Conservation (phyloP, 1,140 invertebrate genomes). For the Leptinotarsa defecta region DNA sequence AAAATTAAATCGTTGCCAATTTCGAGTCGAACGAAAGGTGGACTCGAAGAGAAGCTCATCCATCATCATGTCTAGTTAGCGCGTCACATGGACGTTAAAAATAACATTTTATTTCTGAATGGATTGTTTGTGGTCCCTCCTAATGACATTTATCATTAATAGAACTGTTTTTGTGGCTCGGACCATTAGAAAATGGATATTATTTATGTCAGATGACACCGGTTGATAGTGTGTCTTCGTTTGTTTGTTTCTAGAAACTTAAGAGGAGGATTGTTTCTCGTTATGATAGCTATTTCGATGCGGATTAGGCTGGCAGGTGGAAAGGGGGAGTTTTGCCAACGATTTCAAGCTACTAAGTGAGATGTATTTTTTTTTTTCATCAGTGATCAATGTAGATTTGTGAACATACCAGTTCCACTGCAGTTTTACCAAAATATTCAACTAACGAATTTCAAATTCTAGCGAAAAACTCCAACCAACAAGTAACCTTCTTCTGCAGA, state of each 20-base stretch:
- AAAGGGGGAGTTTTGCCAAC: too few relatives aligned
- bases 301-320: not conserved
- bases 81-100: constrained; percentile 34
- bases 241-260: constrained; percentile 14
- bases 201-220: constrained; percentile 20
- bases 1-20: constrained; percentile 16
- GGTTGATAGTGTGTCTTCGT: constrained; percentile 13
- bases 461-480: too few relatives aligned
- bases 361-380: too few relatives aligned
- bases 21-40: constrained; percentile 4
- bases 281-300: constrained; percentile 1
- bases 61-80: constrained; percentile 38
- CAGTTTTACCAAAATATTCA: too few relatives aligned
- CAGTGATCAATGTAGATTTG: too few relatives aligned
- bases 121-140: constrained; percentile 29
- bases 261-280: not conserved
- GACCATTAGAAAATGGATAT: constrained; percentile 21
- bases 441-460: too few relatives aligned
- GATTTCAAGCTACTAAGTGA: too few relatives aligned
- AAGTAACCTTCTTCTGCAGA: too few relatives aligned
- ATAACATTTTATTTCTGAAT: constrained; percentile 32
- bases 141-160: constrained; percentile 35
- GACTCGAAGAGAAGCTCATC: constrained; percentile 23
- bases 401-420: too few relatives aligned
- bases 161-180: constrained; percentile 30